Base-by-base conservation (phyloP, 2,797 vertebrate species). In the Taenioides sp. region DNA sequence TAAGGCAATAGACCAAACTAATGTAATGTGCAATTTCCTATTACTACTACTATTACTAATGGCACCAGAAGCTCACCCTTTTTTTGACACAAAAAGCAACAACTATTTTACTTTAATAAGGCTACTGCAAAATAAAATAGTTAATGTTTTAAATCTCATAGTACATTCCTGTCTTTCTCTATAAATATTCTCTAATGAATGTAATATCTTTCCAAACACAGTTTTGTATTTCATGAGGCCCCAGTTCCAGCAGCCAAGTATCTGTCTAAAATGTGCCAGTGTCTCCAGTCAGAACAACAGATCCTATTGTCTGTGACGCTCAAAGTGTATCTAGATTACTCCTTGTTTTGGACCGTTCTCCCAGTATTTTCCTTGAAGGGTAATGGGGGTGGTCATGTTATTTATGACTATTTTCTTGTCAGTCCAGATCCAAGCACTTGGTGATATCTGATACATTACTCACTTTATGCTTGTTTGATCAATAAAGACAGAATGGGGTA, bases 331-430 rank as follows among this genome's bases (percentile, higher is more conserved):
- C 82, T 34, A 77, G 78, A 91, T 89, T 87, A 84, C 87, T 91
- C 84, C 84, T 90, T 79, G 76, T 78, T 84, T 84, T 89, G 86
- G 86, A 91, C 87, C 78, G 74, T 72, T 69, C 77, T 82, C 71
- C 76, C 86, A 91, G 87, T 91, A 86, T 93, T 93, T 62, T 90
- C 81, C 82, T 85, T 72, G 80, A 81, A 77, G 78, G 82, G 83
- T 91, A 91, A 92, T 91, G 71, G 87, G 86, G 80, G 86, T 87
- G 89, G 90, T 91, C 89, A 86, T 92, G 88, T 93, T 94, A 87
- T 93, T 92, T 89, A 73, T 75, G 83, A 86, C 87, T 74, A 92
- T 94, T 94, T 93, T 92, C 91, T 78, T 93, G 93, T 93, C 94
- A 92, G 86, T 89, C 86, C 72, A 67, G 74, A 83, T 82, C 82